Percentiles rank a stretch among this genome's conserved stretches.
Evolutionary conservation across 2,888 invertebrate species (phyloP).

Genomic region (Lithophane leautieri): DNA sequence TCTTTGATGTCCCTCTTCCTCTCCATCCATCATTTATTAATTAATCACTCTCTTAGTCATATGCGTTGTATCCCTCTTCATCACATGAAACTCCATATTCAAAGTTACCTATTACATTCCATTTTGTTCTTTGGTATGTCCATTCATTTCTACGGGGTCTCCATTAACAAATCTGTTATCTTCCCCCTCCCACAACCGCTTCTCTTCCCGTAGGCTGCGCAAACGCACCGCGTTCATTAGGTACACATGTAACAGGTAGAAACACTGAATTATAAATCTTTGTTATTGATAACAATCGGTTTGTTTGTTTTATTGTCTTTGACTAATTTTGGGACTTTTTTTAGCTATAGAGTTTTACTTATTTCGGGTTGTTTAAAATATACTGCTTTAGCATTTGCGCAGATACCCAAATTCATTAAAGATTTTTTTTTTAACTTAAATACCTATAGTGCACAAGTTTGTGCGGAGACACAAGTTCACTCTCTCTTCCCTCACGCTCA

Average conservation of each 20-base stretch:
- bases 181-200: conserved; percentile 2
- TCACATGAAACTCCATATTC: no score
- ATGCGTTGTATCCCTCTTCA: no score
- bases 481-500: no score
- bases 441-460: no score
- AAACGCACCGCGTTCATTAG: conserved; percentile 72
- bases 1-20: neutral
- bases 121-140: conserved; percentile 54
- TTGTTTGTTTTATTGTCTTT: neutral
- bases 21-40: neutral
- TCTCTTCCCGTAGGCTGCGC: conserved; percentile 54
- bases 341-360: neutral
- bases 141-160: conserved; percentile 54
- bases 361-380: neutral
- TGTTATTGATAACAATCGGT: conserved; percentile 55
- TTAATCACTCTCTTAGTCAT: neutral
- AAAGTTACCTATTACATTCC: neutral
- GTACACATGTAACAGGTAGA: conserved; percentile 46
- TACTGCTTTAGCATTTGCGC: neutral
- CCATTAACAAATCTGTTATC: conserved; percentile 75
- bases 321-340: conserved; percentile 14
- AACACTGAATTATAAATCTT: conserved; percentile 54
- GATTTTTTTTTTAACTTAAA: no score
- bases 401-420: neutral
- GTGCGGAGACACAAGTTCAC: no score